Conservation (phyloP, 2,113 vertebrate genomes). For the Nycticebus coucang region DNA sequence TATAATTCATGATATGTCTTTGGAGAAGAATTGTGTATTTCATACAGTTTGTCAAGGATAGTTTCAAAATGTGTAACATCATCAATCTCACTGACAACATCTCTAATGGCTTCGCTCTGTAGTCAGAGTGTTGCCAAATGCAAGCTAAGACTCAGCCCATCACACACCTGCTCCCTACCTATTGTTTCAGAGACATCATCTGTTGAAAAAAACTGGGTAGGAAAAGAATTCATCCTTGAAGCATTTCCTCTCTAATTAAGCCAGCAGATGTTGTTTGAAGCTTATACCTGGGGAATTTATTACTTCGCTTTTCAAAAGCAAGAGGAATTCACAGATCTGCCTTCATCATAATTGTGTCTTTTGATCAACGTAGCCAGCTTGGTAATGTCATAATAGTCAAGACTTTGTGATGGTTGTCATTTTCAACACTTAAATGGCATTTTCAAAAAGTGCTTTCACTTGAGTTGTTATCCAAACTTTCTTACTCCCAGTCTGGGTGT, state of each 20-base stretch:
- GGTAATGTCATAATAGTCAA: slow-evolving; percentile 17
- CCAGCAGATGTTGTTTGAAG: slow-evolving; percentile 63
- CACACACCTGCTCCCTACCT: slow-evolving; percentile 69
- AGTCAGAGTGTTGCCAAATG: slow-evolving; percentile 67
- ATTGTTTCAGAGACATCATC: slow-evolving; percentile 51
- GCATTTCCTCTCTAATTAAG: slow-evolving; percentile 70
- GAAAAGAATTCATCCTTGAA: slow-evolving; percentile 72
- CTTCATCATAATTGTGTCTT: neutral
- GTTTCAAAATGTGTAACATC: slow-evolving; percentile 72
- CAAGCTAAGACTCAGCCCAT: slow-evolving; percentile 25
- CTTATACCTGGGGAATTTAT: slow-evolving; percentile 67
- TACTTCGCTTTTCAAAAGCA: slow-evolving; percentile 63
- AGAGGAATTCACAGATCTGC: neutral
- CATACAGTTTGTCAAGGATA: slow-evolving; percentile 84
- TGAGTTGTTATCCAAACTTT: neutral
- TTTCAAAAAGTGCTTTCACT: slow-evolving; percentile 18
- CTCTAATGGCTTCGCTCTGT: slow-evolving; percentile 55
- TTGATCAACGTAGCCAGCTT: neutral
- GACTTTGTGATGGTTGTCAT: slow-evolving; percentile 24
- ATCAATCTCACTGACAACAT: slow-evolving; percentile 72
- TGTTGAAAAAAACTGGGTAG: slow-evolving; percentile 50
- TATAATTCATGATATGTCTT: slow-evolving; percentile 71
- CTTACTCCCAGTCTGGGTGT: neutral
- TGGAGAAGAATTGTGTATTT: slow-evolving; percentile 78
- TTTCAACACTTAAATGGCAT: slow-evolving; percentile 46